Evolutionary conservation across 2,797 vertebrate genomes (phyloP).

Genomic region (Cossypha niveicapilla): DNA sequence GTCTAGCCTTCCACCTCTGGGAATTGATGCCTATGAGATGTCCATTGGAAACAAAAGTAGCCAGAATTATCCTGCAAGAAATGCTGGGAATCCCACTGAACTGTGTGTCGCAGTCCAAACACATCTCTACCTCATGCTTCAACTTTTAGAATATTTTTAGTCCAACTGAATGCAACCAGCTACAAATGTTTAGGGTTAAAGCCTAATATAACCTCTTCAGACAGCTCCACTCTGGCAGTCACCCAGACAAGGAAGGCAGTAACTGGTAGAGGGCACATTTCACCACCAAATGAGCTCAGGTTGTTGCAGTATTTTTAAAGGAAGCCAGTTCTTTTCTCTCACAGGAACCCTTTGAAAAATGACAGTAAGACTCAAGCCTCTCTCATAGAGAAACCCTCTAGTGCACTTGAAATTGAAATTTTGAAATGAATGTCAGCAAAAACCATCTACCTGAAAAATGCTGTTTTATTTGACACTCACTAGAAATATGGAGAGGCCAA

Average conservation of each 20-base stretch:
- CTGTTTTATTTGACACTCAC: not conserved
- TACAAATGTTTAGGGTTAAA: not conserved
- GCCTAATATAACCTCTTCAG: not conserved
- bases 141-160: not conserved
- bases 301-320: not conserved
- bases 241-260: not conserved
- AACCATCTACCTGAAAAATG: not conserved
- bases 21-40: not conserved
- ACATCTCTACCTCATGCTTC: not conserved
- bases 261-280: not conserved
- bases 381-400: not conserved
- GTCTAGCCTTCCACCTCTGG: not conserved
- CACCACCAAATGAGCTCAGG: not conserved
- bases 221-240: not conserved
- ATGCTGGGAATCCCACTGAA: not conserved
- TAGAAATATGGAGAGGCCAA: not conserved
- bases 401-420: not conserved
- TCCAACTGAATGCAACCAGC: not conserved
- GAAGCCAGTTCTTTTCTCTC: not conserved
- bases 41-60: not conserved
- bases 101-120: rapidly evolving
- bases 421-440: not conserved
- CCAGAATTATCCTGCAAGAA: not conserved
- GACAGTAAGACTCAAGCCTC: not conserved
- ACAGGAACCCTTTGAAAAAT: not conserved